These are phyloP conservation scores for Pelagia noctiluca DNA, from an alignment of 30 jellyfish, hydroid and myxozoan species.

Conservation along the genomic window DNA sequence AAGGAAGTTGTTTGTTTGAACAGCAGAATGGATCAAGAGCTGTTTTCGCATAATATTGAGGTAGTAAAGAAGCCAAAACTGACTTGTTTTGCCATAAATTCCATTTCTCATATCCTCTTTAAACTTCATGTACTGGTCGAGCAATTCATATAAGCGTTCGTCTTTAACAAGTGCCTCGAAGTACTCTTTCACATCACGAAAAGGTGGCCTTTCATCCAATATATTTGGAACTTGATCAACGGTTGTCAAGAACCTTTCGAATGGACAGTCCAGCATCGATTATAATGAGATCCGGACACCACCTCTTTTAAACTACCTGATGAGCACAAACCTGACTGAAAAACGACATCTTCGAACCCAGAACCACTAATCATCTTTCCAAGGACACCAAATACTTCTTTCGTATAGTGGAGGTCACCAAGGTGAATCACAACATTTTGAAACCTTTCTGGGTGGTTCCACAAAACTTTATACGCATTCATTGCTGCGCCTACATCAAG, in stretches of 20 bases:
- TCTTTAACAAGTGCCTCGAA: constrained; percentile 22
- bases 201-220: constrained; percentile 14
- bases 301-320: constrained; percentile 59
- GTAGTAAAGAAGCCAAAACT: neutral
- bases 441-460: constrained; percentile 50
- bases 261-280: constrained; percentile 64
- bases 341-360: constrained; percentile 62
- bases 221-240: constrained; percentile 24
- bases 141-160: constrained; percentile 32
- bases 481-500: constrained; percentile 69
- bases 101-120: neutral
- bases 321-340: constrained; percentile 48
- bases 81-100: neutral
- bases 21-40: neutral
- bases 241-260: constrained; percentile 25
- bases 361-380: constrained; percentile 48
- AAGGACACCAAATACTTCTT: constrained; percentile 48
- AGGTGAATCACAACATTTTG: constrained; percentile 51
- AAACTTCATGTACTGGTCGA: too few species aligned
- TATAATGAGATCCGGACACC: constrained; percentile 43
- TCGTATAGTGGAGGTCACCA: constrained; percentile 71
- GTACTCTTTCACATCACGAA: constrained; percentile 30
- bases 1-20: neutral
- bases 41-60: neutral
- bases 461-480: constrained; percentile 38